These are phyloP conservation scores for Anniella stebbinsi DNA, from an alignment of 2,797 vertebrate species.

Conservation along the genomic window DNA sequence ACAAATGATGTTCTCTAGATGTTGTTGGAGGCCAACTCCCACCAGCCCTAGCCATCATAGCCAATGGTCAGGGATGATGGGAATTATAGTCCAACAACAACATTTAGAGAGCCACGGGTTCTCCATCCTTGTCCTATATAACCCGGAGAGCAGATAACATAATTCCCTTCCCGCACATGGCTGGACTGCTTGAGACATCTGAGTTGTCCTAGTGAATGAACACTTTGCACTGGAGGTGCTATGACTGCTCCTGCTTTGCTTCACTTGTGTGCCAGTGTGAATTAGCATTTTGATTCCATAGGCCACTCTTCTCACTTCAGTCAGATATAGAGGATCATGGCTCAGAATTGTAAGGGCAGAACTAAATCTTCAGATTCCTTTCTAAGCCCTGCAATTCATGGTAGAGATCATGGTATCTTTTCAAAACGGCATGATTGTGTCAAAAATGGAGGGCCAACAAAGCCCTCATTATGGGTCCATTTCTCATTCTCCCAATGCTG, in stretches of 20 bases:
- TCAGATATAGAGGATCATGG: not conserved
- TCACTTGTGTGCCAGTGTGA: not conserved
- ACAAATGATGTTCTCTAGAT: not conserved
- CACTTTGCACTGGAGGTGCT: not conserved
- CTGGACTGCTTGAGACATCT: not conserved
- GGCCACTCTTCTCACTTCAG: not conserved
- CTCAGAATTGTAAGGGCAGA: not conserved
- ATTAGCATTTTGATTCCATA: not conserved
- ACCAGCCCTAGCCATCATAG: too few relatives aligned
- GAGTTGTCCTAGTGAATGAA: not conserved
- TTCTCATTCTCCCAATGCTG: slow-evolving; percentile 13
- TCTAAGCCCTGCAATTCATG: not conserved
- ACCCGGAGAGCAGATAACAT: not conserved
- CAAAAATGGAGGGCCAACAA: not conserved
- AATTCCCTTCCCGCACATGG: not conserved
- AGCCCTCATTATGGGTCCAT: not conserved
- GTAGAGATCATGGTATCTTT: not conserved
- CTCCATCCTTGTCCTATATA: not conserved
- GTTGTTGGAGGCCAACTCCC: too few relatives aligned
- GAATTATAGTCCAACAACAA: too few relatives aligned
- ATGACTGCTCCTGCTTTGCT: not conserved
- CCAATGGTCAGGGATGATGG: too few relatives aligned
- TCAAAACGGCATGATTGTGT: not conserved
- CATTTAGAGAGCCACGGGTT: too few relatives aligned
- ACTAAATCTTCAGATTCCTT: not conserved